phyloP scores from a whole-genome alignment of 2,113 vertebrate genomes.

The Petroica traversi region DNA sequence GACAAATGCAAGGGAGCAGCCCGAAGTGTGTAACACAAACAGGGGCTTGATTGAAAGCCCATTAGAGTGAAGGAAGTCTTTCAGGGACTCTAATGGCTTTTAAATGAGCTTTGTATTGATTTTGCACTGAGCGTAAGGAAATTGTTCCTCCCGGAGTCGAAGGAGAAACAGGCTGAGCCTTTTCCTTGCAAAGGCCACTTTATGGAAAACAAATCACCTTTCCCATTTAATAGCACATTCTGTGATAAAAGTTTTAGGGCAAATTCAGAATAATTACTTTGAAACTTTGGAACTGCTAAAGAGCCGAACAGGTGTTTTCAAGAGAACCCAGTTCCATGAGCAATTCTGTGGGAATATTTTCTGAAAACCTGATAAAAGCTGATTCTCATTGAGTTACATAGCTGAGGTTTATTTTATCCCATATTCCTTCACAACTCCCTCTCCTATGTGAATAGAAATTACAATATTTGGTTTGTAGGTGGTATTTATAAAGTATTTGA shows the following conservation, averaged over 20 bases:
- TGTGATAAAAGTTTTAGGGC: neutral
- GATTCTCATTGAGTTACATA: neutral
- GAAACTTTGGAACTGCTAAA: neutral
- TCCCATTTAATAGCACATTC: neutral
- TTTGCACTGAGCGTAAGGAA: neutral
- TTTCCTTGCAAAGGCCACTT: neutral
- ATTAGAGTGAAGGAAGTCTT: neutral
- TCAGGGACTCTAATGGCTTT: neutral
- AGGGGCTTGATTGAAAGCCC: neutral
- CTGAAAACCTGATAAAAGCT: neutral
- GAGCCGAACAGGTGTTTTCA: neutral
- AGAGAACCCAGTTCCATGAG: neutral
- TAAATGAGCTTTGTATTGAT: slow-evolving; percentile 36
- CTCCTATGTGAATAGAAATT: neutral
- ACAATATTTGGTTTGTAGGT: neutral
- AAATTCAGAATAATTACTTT: neutral
- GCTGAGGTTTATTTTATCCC: neutral
- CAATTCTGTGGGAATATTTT: neutral
- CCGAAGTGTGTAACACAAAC: neutral
- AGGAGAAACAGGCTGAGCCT: neutral
- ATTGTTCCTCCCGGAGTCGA: neutral
- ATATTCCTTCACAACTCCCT: neutral
- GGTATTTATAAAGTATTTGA: neutral
- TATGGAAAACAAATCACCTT: neutral
- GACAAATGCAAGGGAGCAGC: neutral